Evolutionary conservation across 2,888 invertebrate species (phyloP), one percentile per base, ranked within the genome.

Genomic region (Synanthedon andrenaeformis): DNA sequence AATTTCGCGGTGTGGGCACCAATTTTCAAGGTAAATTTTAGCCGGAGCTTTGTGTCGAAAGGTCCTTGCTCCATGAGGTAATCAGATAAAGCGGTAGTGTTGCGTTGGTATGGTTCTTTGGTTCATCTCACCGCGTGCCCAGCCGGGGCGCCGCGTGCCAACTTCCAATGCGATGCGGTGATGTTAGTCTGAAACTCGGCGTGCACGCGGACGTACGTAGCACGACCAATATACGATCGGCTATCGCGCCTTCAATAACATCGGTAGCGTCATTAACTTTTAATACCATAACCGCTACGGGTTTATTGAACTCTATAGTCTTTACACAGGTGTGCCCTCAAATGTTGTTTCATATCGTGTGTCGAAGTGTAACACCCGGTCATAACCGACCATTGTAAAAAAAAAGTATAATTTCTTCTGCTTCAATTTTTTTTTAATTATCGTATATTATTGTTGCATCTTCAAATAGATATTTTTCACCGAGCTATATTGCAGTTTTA

Each of bases 31-130:
- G 83, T 78, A 68, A 62, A 81, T 83, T 84, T 82, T 79, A 79
- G 80, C 79, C 79, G 65, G 76, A 77, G 78, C 77, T 82, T 78
- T 77, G 74, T 78, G 78, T 76, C 76, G 83, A 79, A 84, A 82
- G 85, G 85, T 86, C 85, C 84, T 85, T 86, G 82, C 79, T 74
- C 83, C 77, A 76, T 79, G 82, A 79, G 76, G 82, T 84, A 84
- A 84, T 82, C 81, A 76, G 79, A 82, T 82, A 79, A 76, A 76
- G 70, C 69, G 67, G 69, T 62, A 66, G 65, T 51, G 52, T 42
- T 48, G 68, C 72, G 79, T 76, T 74, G 76, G 70, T 70, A 69
- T 69, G 67, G 71, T 72, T 45, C 56, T 41, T 19, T 53, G 54
- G 73, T 70, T 74, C 79, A 80, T 82, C 80, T 82, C 76, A 62